Base-by-base conservation (phyloP, 2,888 invertebrate species). In the Drosophila cognata region DNA sequence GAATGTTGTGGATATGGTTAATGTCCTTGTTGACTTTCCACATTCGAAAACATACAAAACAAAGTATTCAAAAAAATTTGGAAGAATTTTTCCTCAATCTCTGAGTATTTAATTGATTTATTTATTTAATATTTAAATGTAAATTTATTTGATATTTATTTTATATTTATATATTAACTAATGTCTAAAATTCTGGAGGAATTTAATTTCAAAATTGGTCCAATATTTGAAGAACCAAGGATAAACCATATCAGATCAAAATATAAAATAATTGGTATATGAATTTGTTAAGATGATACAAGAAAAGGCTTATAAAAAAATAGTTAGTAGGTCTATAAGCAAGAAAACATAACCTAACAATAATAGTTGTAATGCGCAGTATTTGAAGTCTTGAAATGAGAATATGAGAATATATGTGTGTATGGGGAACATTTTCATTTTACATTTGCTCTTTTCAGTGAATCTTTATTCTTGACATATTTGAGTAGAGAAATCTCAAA, bases 101-200 rank as follows among this genome's bases (percentile, higher is more conserved):
- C 29, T 7, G 29, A 7, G 29, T 33, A 10, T 11, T 35, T 13
- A 4, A 11, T 43, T 43, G 5, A n/a, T n/a, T n/a, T n/a, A n/a
- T n/a, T 41, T 2, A n/a, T n/a, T 41, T 5, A 5, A 5, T 41
- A n/a, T 1, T 10, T 4, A 5, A 10, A 41, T 18, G 10, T 4
- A n/a, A 6, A 43, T 11, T 43, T 1, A n/a, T n/a, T 43, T 11
- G 2, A n/a, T 43, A 43, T 43, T 21, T 21, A 0, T 43, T 11
- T 11, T n/a, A 6, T 11, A 11, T n/a, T 4, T 41, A n/a, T 41
- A n/a, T 41, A 11, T 4, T 4, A 11, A n/a, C 2, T 5, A 5
- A 41, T 2, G 0, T 2, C 5, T 0, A 11, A 41, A n/a, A n/a
- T n/a, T 4, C 0, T 10, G 18, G 1, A 41, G 2, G 0, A 2